Conservation (phyloP, 2,888 invertebrate genomes). For the Drosophila helvetica region DNA sequence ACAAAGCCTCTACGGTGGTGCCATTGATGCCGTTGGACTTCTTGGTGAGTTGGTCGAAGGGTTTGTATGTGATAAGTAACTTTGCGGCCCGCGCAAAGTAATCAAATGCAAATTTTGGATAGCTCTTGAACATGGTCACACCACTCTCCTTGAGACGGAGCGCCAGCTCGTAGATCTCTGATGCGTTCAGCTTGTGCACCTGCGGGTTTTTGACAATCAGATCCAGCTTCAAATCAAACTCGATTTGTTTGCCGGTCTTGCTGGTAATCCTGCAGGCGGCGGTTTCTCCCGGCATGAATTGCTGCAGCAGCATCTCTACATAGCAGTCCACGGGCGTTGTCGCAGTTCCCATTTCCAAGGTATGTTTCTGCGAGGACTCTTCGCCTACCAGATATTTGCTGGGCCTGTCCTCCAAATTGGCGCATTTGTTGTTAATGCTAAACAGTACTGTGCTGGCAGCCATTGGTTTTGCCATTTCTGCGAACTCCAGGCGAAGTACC, state of each 20-base stretch:
- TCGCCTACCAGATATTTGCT: slow-evolving; percentile 61
- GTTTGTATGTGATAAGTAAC: slow-evolving; percentile 87
- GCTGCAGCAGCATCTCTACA: slow-evolving; percentile 84
- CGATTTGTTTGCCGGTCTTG: slow-evolving; percentile 64
- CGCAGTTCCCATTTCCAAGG: slow-evolving; percentile 83
- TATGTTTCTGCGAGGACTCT: slow-evolving; percentile 30
- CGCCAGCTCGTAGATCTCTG: slow-evolving; percentile 83
- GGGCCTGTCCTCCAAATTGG: slow-evolving; percentile 65
- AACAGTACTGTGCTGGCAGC: slow-evolving; percentile 77
- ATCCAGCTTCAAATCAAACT: slow-evolving; percentile 82
- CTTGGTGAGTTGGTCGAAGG: slow-evolving; percentile 85
- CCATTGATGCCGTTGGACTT: slow-evolving; percentile 73
- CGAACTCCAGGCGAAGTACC: slow-evolving; percentile 71
- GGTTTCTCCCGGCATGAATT: slow-evolving; percentile 84
- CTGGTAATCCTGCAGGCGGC: slow-evolving; percentile 83
- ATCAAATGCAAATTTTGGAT: slow-evolving; percentile 88
- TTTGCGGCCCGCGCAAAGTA: slow-evolving; percentile 90
- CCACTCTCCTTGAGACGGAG: slow-evolving; percentile 84
- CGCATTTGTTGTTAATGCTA: slow-evolving; percentile 62
- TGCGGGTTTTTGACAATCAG: slow-evolving; percentile 82
- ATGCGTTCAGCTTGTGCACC: slow-evolving; percentile 83
- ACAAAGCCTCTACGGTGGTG: slow-evolving; percentile 86
- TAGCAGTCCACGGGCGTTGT: slow-evolving; percentile 84
- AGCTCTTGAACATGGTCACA: slow-evolving; percentile 87
- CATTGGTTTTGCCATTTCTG: slow-evolving; percentile 78